Conservation (phyloP, 2,888 invertebrate genomes). For the Volucella zonaria region DNA sequence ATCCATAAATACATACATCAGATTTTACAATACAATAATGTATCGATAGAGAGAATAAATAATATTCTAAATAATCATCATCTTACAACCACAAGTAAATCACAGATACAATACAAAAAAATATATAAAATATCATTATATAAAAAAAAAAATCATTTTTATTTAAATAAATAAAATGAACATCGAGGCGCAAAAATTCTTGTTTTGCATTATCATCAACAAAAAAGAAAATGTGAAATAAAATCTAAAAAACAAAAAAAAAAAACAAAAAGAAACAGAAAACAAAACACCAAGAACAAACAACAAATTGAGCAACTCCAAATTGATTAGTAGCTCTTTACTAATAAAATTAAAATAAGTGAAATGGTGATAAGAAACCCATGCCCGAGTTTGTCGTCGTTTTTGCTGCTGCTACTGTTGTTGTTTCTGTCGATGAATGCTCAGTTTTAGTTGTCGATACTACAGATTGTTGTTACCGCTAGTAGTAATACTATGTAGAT, state of each 20-base stretch:
- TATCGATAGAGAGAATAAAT: constrained; percentile 39
- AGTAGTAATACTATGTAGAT: no score
- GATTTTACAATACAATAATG: constrained; percentile 26
- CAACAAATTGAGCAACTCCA: constrained; percentile 68
- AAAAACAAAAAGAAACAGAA: constrained; percentile 17
- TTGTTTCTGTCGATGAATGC: constrained; percentile 6
- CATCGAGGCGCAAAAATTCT: constrained; percentile 57
- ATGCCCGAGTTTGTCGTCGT: constrained; percentile 49
- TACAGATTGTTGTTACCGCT: no score
- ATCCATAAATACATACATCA: neutral
- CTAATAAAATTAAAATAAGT: constrained; percentile 72
- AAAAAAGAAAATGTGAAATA: constrained; percentile 26
- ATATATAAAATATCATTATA: neutral
- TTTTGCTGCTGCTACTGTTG: neutral
- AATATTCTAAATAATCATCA: constrained; percentile 21
- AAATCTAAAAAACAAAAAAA: constrained; percentile 21
- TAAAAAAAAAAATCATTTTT: constrained; percentile 1
- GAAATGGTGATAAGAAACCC: constrained; percentile 64
- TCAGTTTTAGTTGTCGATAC: no score
- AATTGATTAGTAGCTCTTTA: constrained; percentile 69
- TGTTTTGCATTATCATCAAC: constrained; percentile 53
- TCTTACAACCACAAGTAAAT: constrained; percentile 2
- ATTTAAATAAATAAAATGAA: constrained; percentile 19
- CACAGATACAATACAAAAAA: neutral
- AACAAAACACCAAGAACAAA: constrained; percentile 34